Evolutionary conservation across 2,888 invertebrate genomes (phyloP), one percentile per base, ranked within the genome.

Genomic region (Stenodema calcarata): DNA sequence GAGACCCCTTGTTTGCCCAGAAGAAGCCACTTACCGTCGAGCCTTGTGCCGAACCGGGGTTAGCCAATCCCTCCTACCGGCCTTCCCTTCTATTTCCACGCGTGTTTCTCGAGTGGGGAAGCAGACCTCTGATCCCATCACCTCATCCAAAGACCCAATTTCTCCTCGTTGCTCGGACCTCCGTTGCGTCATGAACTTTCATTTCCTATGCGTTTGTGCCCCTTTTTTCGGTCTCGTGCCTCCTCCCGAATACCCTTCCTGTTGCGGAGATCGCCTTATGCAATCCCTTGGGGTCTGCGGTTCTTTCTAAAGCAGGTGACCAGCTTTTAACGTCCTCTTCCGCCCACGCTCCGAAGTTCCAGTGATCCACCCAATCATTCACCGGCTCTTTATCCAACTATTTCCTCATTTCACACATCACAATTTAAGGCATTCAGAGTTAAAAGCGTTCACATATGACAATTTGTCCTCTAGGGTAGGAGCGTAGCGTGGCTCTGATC

Each of bases 151-250:
- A 73, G 73, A 73, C 73, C 73, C 73, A 73, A 73, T 73, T 73
- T 73, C 73, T 73, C 73, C 73, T n/a, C n/a, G 50, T 50, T 12
- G 44, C 44, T 23, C 70, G 70, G 70, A 23, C 73, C n/a, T 73
- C 73, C 30, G 73, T 73, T 30, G 41, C 73, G 73, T 73, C 73
- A 73, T 35, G 35, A 18, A 73, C 73, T 73, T 73, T 73, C 73
- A 41, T 73, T 73, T 73, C 41, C 73, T 73, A 30, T 14, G 35
- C 73, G 35, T 73, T 73, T 73, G 73, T 73, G 35, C 28, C 41
- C 73, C 35, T 30, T 73, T 73, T 73, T 73, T 73, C 73, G 4
- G 35, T 73, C 73, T 41, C 73, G 16, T 35, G 14, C 41, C 73
- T 73, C 73, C 70, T 27, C 70, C 70, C 12, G 27, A 12, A 27